Conservation (phyloP, 2,888 invertebrate genomes). For the Andrena praecox region DNA sequence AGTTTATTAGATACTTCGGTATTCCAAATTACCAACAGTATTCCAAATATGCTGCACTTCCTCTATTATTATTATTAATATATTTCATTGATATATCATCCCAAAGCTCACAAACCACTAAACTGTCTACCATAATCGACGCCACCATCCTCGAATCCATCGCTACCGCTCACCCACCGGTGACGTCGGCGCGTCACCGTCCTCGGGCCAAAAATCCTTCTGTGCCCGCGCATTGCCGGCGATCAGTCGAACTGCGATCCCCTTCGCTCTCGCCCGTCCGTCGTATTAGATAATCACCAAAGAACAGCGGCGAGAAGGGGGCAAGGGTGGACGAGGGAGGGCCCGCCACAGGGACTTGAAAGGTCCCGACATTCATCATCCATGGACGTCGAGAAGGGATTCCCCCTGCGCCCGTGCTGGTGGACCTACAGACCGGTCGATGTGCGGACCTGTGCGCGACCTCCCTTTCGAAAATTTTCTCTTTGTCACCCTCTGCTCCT, state of each 20-base stretch:
- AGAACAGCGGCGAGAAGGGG: constrained; percentile 58
- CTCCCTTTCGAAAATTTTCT: constrained; percentile 64
- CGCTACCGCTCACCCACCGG: no score
- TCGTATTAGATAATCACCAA: constrained; percentile 81
- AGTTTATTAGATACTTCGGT: no score
- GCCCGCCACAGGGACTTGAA: constrained; percentile 74
- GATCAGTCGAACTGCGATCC: constrained; percentile 50
- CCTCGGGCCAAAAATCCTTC: constrained; percentile 12
- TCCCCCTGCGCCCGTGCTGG: constrained; percentile 14
- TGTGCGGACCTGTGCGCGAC: constrained; percentile 58
- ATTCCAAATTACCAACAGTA: no score
- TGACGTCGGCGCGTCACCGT: neutral
- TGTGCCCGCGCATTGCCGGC: constrained; percentile 29
- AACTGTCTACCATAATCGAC: no score
- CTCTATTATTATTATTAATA: no score
- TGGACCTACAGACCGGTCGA: constrained; percentile 52
- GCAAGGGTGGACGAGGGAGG: neutral
- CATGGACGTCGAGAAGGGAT: constrained; percentile 49
- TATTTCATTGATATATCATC: no score
- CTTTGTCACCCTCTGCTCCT: constrained; percentile 40
- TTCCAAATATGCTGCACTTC: no score
- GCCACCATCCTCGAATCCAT: no score
- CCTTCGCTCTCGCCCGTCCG: constrained; percentile 31
- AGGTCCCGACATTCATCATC: constrained; percentile 79
- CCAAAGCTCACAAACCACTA: no score